Base-by-base conservation (phyloP, 2,888 invertebrate species). In the Elmis aenea region DNA sequence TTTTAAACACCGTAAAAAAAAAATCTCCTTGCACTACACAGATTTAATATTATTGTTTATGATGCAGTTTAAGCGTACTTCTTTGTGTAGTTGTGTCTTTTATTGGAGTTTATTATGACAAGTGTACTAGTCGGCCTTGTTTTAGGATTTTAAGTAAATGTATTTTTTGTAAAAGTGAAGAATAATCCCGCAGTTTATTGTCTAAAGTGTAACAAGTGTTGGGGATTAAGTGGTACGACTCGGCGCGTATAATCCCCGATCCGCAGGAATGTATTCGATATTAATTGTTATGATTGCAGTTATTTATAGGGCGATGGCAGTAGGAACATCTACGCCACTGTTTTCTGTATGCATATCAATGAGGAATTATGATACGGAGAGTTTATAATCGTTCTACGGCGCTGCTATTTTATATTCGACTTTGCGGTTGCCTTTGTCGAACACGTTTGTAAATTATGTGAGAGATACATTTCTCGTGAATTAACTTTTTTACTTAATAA, bases 391-490 rank as follows among this genome's bases (percentile, higher is more conserved):
- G 58, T 51, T 57, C 53, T 56, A 57, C 61, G 54, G 52, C 41
- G 58, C 59, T 44, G 57, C 59, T 59, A 61, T 61, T 60, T 60
- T 58, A 57, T 52, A 57, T 59, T 58, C 56, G 58, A 61, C 59
- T 56, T 57, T 52, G 63, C 61, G 62, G 62, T 62, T 53, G 50
- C 59, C 59, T 65, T 65, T 64, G 62, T 62, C 59, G 56, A 55
- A 44, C 45, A 48, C 46, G 55, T 51, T 57, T 57, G 61, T 65
- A 64, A 64, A 63, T 65, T 61, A 64, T 55, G 42, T 43, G 46
- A 44, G 50, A 52, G 56, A 51, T 55, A 51, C 52, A 49, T 56
- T 57, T 51, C 60, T 56, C 56, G 56, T 58, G 57, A 58, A 57
- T 53, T 54, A 51, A 49, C 45, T 55, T 57, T 61, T 58, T 62